A percentile compares a stretch with the other conserved stretches of the same genome.
phyloP scores from a whole-genome alignment of 2,113 vertebrate genomes.

The Cynocephalus volans region DNA sequence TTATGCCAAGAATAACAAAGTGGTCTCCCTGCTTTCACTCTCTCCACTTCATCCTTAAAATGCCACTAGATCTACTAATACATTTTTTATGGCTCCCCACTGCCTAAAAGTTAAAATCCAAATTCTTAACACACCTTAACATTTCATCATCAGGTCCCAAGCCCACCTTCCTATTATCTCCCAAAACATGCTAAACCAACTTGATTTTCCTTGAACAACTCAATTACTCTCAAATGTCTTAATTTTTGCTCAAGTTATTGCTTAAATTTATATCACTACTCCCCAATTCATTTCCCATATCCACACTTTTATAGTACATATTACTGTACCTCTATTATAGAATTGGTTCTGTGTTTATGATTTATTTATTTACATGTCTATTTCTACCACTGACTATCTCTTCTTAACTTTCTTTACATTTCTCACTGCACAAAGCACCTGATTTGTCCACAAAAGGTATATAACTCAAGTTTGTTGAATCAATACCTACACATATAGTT shows the following conservation, averaged over 20 bases:
- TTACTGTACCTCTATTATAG: background rate
- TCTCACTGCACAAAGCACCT: constrained; percentile 9
- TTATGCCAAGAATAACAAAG: background rate
- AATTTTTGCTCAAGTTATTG: constrained; percentile 43
- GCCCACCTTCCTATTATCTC: background rate
- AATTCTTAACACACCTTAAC: constrained; percentile 45
- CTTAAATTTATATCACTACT: background rate
- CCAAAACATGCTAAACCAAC: background rate
- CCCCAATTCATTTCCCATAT: background rate
- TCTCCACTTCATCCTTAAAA: constrained; percentile 48
- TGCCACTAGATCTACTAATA: background rate
- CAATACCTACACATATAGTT: background rate
- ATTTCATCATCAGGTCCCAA: constrained; percentile 2
- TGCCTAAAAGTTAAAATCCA: constrained; percentile 50
- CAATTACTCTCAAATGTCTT: background rate
- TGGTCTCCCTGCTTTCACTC: background rate
- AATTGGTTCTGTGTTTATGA: background rate
- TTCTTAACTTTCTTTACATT: constrained; percentile 45
- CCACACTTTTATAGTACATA: background rate
- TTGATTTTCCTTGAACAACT: constrained; percentile 39
- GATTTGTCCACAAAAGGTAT: background rate
- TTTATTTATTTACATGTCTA: constrained; percentile 43
- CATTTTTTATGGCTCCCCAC: background rate
- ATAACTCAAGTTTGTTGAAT: background rate
- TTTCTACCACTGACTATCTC: constrained; percentile 8